Percentiles rank a stretch among this genome's conserved stretches.
Evolutionary conservation across 2,888 invertebrate genomes (phyloP).

Genomic region (Agrochola lychnidis): DNA sequence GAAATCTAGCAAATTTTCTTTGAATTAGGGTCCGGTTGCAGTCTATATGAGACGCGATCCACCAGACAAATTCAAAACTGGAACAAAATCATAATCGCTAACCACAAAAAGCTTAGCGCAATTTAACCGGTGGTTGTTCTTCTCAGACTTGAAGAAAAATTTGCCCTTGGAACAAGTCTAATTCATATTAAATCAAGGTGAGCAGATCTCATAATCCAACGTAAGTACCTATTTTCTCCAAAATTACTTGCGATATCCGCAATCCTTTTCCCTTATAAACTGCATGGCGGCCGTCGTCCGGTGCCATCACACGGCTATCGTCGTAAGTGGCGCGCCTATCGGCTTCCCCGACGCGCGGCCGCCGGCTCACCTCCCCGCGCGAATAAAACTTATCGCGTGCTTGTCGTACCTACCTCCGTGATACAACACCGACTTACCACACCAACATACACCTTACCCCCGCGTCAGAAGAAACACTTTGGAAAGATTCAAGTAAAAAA

Average conservation of each 20-base stretch:
- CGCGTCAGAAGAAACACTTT: slow-evolving; percentile 55
- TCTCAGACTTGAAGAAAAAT: neutral
- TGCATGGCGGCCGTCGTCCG: slow-evolving; percentile 49
- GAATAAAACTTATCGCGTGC: slow-evolving; percentile 84
- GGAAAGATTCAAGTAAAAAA: slow-evolving; percentile 9
- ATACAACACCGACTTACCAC: slow-evolving; percentile 51
- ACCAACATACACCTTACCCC: slow-evolving; percentile 35
- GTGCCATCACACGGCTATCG: slow-evolving; percentile 62
- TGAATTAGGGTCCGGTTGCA: neutral
- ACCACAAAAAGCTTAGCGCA: neutral
- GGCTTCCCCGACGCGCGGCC: slow-evolving; percentile 64
- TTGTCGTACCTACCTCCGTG: slow-evolving; percentile 76
- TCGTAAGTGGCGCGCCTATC: slow-evolving; percentile 65
- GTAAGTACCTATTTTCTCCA: neutral
- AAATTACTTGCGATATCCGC: slow-evolving; percentile 34
- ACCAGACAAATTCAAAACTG: neutral
- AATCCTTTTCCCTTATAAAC: slow-evolving; percentile 50
- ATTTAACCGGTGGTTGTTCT: neutral
- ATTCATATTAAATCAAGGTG: slow-evolving; percentile 30
- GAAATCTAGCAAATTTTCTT: neutral
- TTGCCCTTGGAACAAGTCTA: neutral
- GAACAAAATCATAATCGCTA: neutral
- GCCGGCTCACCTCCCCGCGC: slow-evolving; percentile 75
- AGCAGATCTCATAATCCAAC: slow-evolving; percentile 4
- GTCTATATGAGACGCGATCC: neutral